Evolutionary conservation across 2,888 invertebrate genomes (phyloP).

Genomic region (Tinea pellionella): DNA sequence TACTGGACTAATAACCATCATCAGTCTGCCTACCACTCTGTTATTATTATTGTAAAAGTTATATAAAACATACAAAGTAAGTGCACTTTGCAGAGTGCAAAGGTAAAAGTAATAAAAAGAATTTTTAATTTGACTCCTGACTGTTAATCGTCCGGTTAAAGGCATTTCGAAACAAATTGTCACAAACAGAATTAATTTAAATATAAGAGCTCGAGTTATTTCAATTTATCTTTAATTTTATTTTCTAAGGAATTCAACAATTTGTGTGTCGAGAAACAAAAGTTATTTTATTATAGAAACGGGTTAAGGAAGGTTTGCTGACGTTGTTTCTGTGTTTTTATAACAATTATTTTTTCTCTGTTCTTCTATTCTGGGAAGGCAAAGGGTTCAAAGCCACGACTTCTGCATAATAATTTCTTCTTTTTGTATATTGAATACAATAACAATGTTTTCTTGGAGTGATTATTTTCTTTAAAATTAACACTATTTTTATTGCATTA

Average conservation of each 20-base stretch:
- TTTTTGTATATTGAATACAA: too few species aligned
- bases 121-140: not conserved
- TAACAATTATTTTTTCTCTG: not conserved
- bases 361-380: too few species aligned
- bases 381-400: too few species aligned
- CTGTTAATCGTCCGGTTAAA: not conserved
- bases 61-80: too few species aligned
- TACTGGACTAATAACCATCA: too few species aligned
- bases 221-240: not conserved
- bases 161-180: not conserved
- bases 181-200: constrained; percentile 5
- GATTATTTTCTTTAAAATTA: too few species aligned
- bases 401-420: too few species aligned
- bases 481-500: too few species aligned
- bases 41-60: too few species aligned
- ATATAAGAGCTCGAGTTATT: not conserved
- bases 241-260: not conserved
- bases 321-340: not conserved
- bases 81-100: not conserved
- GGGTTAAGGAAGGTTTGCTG: not conserved
- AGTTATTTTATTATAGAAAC: not conserved
- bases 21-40: too few species aligned
- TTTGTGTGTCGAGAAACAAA: not conserved
- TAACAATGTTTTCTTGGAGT: too few species aligned
- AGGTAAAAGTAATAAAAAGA: not conserved